Base-by-base conservation (phyloP, 2,797 vertebrate species). In the Okamejei kenojei region DNA sequence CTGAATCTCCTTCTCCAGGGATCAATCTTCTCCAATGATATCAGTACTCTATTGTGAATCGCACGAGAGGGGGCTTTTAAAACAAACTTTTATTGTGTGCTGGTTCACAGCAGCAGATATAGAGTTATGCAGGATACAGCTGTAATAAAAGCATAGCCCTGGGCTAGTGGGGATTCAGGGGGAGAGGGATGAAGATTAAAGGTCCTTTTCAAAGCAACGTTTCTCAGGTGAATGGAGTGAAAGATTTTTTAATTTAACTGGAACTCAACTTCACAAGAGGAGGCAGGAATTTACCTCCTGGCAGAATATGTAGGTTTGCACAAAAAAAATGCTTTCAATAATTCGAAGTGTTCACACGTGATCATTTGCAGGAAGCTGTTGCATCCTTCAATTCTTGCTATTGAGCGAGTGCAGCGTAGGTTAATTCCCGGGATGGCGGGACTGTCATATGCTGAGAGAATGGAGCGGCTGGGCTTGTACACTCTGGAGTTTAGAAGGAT, bases 221-320 rank as follows among this genome's bases (percentile, higher is more conserved):
- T 32, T 63, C 84, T 21, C 19, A 65, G 2, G 15, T 68, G 61
- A 88, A 63, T n/a, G 7, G 15, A 88, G 63, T 68, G 65, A 68
- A 65, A 88, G 84, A 35, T 84, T 88, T 63, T 26, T 2, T 65
- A 88, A 54, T 88, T 88, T 68, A 68, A 65, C 17, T 63, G 65
- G 84, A n/a, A 68, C 61, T 88, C 61, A 68, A 68, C 61, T 88
- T 88, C 84, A 88, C 29, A 88, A 88, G 61, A 88, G 84, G 61
- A 88, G 84, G 68, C 61, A 68, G 84, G n/a, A 7, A 65, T 32
- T 68, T 68, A 65, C n/a, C 84, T 86, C 61, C 68, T 21, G 8
- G 61, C 29, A 32, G 61, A 65, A 65, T 35, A 88, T 21, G 29
- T 19, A 68, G 61, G n/a, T 35, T 88, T 19, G n/a, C n/a, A 35